A percentile compares a stretch with the other conserved stretches of the same genome.
phyloP scores from a whole-genome alignment of 1,140 invertebrate species.

The Oncopeltus fasciatus region DNA sequence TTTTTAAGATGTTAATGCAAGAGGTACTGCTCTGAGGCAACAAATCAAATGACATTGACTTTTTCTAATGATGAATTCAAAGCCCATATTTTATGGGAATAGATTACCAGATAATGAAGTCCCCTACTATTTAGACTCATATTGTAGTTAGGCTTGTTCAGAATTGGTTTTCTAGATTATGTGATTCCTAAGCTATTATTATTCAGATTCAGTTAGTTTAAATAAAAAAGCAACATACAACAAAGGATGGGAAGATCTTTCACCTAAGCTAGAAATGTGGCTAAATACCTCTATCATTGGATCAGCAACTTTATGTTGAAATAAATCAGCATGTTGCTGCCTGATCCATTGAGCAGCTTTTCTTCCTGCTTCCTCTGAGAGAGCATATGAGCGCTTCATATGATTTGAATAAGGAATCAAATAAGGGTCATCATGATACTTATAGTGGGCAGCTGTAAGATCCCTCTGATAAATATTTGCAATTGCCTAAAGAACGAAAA shows the following conservation, averaged over 20 bases:
- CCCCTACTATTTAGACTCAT: no score
- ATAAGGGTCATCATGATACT: slow-evolving; percentile 81
- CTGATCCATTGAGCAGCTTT: slow-evolving; percentile 76
- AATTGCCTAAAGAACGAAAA: slow-evolving; percentile 41
- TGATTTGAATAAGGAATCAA: slow-evolving; percentile 64
- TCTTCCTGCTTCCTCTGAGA: slow-evolving; percentile 70
- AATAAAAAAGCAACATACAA: no score
- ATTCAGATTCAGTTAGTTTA: no score
- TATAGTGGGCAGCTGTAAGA: slow-evolving; percentile 66
- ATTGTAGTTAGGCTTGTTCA: no score
- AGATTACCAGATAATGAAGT: no score
- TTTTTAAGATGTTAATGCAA: no score
- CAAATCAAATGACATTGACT: no score
- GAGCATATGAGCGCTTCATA: slow-evolving; percentile 53
- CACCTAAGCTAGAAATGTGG: not conserved
- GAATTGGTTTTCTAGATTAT: no score
- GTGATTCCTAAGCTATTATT: no score
- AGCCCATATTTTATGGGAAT: no score
- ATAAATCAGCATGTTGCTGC: slow-evolving; percentile 58
- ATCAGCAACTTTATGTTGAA: slow-evolving; percentile 53
- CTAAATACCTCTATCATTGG: slow-evolving; percentile 39
- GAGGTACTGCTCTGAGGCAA: no score
- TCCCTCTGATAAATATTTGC: slow-evolving; percentile 57
- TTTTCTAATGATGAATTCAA: no score
- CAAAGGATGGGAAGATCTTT: not conserved